These are phyloP conservation scores for Misgurnus mizolepis DNA, from an alignment of 2,113 vertebrate species.

Conservation along the genomic window DNA sequence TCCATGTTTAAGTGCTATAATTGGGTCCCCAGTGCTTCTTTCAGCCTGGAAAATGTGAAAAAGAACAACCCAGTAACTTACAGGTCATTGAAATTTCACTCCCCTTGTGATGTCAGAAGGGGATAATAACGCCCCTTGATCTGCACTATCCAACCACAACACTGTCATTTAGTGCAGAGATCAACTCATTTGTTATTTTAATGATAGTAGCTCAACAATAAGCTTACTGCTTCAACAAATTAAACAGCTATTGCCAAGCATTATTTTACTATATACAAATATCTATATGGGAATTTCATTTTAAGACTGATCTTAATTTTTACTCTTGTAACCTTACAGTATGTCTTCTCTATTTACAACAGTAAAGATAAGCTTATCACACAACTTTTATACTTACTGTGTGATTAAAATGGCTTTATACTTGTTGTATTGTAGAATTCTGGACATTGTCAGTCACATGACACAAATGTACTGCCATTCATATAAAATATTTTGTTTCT, in stretches of 20 bases:
- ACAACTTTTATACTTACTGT: not conserved
- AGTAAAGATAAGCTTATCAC: not conserved
- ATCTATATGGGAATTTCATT: not conserved
- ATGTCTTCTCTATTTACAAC: not conserved
- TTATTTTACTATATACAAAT: not conserved
- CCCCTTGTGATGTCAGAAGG: too few species aligned
- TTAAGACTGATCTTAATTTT: not conserved
- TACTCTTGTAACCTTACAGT: not conserved
- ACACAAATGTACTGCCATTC: not conserved
- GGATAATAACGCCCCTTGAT: too few species aligned
- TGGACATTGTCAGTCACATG: not conserved
- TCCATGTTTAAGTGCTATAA: too few species aligned
- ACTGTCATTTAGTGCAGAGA: too few species aligned
- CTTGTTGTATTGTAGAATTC: not conserved
- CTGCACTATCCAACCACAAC: too few species aligned
- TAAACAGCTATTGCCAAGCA: not conserved
- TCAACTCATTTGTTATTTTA: too few species aligned
- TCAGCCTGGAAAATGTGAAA: too few species aligned
- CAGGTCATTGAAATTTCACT: too few species aligned
- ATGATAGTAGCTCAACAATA: not conserved
- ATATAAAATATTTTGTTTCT: not conserved
- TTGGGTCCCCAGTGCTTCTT: too few species aligned
- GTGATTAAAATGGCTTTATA: not conserved
- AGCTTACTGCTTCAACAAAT: not conserved
- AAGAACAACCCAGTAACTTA: too few species aligned